Evolutionary conservation across 1,140 invertebrate species (phyloP).

Genomic region (Chironomus striatipennis): DNA sequence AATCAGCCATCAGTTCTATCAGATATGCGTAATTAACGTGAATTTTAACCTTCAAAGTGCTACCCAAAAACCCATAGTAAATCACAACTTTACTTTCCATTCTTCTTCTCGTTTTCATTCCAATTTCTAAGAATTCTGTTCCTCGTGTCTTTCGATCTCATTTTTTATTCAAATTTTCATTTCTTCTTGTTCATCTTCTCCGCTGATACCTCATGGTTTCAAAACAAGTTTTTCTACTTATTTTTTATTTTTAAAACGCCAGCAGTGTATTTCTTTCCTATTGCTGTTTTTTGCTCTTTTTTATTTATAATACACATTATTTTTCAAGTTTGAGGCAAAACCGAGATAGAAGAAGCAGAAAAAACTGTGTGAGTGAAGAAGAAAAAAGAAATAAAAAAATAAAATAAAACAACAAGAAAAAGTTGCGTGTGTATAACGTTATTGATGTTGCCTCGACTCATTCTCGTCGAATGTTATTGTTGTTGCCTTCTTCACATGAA

Average conservation of each 20-base stretch:
- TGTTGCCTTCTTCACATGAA: neutral
- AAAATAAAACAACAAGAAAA: too few relatives aligned
- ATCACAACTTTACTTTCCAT: neutral
- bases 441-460: neutral
- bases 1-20: too few relatives aligned
- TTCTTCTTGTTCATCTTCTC: neutral
- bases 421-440: slow-evolving; percentile 1
- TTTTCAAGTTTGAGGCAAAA: slow-evolving; percentile 8
- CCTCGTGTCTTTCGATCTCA: neutral
- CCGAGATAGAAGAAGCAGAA: neutral
- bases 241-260: slow-evolving; percentile 6
- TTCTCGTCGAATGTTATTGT: neutral
- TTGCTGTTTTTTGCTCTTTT: too few relatives aligned
- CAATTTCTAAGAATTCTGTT: neutral
- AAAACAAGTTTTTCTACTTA: neutral
- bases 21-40: too few relatives aligned
- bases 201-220: neutral
- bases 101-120: neutral
- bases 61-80: too few relatives aligned
- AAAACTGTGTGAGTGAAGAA: neutral
- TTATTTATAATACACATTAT: neutral
- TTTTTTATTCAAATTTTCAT: neutral
- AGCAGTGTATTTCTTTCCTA: neutral
- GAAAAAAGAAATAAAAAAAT: too few relatives aligned
- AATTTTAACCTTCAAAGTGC: too few relatives aligned